Base-by-base conservation (phyloP, 2,888 invertebrate genomes). In the Phragmatobia fuliginosa region DNA sequence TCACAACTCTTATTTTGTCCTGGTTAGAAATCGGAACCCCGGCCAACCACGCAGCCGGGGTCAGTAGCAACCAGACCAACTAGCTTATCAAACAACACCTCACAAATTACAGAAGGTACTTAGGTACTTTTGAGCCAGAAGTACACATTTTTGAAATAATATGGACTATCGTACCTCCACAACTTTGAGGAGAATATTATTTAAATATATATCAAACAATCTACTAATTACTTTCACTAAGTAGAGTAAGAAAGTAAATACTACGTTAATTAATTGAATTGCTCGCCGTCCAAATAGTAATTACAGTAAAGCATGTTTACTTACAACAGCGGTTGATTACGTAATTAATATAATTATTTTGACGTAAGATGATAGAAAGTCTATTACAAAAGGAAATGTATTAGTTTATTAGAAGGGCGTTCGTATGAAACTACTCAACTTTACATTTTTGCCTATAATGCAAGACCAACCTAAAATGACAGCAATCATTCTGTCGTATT, bases 221-320 rank as follows among this genome's bases (percentile, higher is more conserved):
- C 38, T 58, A 45, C 14, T 33, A 61, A 61, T 62, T 36, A 67
- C 61, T 60, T 52, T 61, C 36, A 25, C 67, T 49, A 6, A 4
- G 14, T n/a, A 65, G 52, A 38, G 41, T 31, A 59, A 61, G 60
- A 69, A 49, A 61, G 49, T 61, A 33, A 21, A 45, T 33, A 33
- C 38, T 45, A 36, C 60, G 49, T 36, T 67, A 67, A 67, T 67
- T 67, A 62, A 52, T 52, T 61, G 52, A 67, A 28, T 36, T 67
- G 61, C 33, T 61, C 52, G 38, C 49, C 52, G 52, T 52, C 32
- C 52, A 36, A 45, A 49, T 7, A 28, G 52, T 62, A 52, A 62
- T 62, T 28, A 45, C 41, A 45, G 25, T 56, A 38, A 65, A 31
- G 8, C 31, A 38, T 56, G n/a, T 28, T 65, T 38, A 65, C 28